Conservation (phyloP, 2,888 invertebrate species). For the Pteria penguin region DNA sequence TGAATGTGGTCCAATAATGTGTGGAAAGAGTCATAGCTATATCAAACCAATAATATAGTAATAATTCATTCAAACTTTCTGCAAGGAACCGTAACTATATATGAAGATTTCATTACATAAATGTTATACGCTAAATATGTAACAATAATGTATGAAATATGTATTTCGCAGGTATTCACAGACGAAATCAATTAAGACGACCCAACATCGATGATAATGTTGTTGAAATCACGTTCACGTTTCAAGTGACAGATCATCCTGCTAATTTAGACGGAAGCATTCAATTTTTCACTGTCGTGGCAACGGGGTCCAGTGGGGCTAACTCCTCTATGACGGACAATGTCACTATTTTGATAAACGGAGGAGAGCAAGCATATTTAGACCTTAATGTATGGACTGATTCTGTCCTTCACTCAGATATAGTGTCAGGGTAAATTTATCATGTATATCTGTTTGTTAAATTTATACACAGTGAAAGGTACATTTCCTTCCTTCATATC, state of each 20-base stretch:
- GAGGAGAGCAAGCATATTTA: conserved; percentile 28
- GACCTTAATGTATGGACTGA: conserved; percentile 29
- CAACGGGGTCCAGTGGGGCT: conserved; percentile 22
- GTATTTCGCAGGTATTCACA: conserved; percentile 19
- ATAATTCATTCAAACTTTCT: too few relatives aligned
- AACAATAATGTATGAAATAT: too few relatives aligned
- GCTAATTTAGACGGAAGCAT: conserved; percentile 25
- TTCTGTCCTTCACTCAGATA: not conserved
- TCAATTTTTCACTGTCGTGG: conserved; percentile 20
- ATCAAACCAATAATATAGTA: too few relatives aligned
- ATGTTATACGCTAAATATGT: too few relatives aligned
- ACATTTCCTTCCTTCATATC: too few relatives aligned
- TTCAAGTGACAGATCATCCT: conserved; percentile 42
- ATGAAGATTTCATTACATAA: too few relatives aligned
- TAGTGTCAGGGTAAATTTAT: conserved; percentile 37
- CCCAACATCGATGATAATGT: conserved; percentile 1
- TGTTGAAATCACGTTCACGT: conserved; percentile 22
- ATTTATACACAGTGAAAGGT: too few relatives aligned
- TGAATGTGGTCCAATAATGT: too few relatives aligned
- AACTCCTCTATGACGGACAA: not conserved
- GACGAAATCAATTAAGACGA: conserved; percentile 15
- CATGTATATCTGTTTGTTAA: too few relatives aligned
- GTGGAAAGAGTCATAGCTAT: too few relatives aligned
- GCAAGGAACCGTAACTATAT: too few relatives aligned
- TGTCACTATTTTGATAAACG: conserved; percentile 31